Conservation (phyloP, 1,140 invertebrate genomes). For the Ptiloglossa arizonensis region DNA sequence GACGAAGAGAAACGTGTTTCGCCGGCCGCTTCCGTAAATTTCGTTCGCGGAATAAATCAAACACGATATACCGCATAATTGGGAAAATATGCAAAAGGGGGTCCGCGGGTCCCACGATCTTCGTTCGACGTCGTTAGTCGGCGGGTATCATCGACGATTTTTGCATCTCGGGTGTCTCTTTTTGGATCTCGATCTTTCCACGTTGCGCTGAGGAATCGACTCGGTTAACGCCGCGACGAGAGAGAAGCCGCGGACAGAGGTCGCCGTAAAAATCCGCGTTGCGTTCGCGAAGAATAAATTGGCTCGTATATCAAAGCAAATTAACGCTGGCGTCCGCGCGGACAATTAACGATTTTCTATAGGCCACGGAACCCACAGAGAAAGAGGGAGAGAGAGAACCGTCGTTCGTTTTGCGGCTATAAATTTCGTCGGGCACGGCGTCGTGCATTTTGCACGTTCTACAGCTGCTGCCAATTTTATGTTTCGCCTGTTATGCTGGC, state of each 20-base stretch:
- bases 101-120: no score
- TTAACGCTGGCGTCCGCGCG: conserved; percentile 58
- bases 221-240: not conserved
- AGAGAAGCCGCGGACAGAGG: not conserved
- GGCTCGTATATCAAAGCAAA: conserved; percentile 60
- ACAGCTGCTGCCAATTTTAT: conserved; percentile 50
- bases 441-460: conserved; percentile 28
- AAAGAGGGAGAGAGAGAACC: not conserved
- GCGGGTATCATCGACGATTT: not conserved
- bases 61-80: no score
- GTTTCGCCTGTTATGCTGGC: conserved; percentile 36
- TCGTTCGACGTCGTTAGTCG: no score
- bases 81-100: no score
- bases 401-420: conserved; percentile 36
- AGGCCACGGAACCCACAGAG: conserved; percentile 35
- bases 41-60: no score
- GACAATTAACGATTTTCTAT: conserved; percentile 76
- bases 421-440: conserved; percentile 22
- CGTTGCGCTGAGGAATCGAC: not conserved
- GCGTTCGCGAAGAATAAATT: conserved; percentile 62
- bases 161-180: no score
- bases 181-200: not conserved
- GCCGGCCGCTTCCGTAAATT: no score
- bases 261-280: conserved; percentile 66
- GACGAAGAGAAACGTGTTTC: no score